phyloP scores from a whole-genome alignment of 2,888 invertebrate species.

The Tethea ocularis region DNA sequence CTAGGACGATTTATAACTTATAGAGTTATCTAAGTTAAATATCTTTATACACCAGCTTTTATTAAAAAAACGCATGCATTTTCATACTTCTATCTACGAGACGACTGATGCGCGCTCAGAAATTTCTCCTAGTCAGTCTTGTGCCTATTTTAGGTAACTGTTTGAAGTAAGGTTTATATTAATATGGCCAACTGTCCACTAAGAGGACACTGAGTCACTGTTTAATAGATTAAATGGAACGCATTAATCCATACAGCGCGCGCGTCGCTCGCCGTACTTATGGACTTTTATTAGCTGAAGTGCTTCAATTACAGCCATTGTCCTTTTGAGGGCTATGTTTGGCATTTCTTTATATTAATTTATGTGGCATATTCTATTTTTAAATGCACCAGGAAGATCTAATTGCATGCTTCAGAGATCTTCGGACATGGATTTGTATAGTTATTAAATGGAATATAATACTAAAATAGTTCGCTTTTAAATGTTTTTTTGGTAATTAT shows the following conservation, averaged over 20 bases:
- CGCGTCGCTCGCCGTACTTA: constrained; percentile 44
- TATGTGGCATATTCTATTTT: constrained; percentile 22
- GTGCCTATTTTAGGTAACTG: constrained; percentile 1
- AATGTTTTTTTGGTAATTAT: too few species aligned
- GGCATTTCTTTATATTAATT: constrained; percentile 18
- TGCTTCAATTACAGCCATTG: constrained; percentile 69
- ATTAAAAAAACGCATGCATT: not conserved
- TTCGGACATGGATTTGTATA: not conserved
- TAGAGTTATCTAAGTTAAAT: too few species aligned
- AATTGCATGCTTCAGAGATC: not conserved
- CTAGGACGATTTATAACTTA: too few species aligned
- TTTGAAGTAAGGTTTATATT: constrained; percentile 5
- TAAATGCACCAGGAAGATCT: constrained; percentile 14
- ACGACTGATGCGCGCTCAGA: not conserved
- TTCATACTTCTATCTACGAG: not conserved
- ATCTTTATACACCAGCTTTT: too few species aligned
- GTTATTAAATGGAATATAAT: too few species aligned
- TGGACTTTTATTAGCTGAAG: constrained; percentile 68
- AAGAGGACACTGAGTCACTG: constrained; percentile 53
- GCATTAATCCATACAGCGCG: constrained; percentile 66
- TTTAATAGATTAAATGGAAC: constrained; percentile 76
- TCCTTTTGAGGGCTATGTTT: constrained; percentile 35
- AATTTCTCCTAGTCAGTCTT: not conserved
- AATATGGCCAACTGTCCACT: constrained; percentile 34
- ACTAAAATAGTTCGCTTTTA: too few species aligned